Base-by-base conservation (phyloP, 2,113 vertebrate species). In the Limanda limanda region DNA sequence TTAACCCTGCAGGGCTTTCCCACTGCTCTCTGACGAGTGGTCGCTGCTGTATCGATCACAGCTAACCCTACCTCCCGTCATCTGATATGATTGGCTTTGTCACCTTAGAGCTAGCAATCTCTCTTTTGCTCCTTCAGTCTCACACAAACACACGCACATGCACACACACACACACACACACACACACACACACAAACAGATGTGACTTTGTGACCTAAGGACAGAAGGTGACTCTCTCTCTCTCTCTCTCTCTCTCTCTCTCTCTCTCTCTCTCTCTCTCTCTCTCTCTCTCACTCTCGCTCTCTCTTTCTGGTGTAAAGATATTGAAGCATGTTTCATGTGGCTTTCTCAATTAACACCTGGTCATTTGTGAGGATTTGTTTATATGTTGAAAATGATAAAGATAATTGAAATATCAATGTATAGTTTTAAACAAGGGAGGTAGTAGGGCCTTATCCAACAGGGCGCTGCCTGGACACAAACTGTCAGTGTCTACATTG, bases 71-170 rank as follows among this genome's bases (percentile, higher is more conserved):
- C 31, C 24, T 14, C 21, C 31, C 24, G 80, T 54, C 66, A 82
- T 70, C 67, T 68, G 68, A 86, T 78, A 78, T 37, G 62, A 86
- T 54, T 23, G 73, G 10, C 45, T 83, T 68, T 59, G 55, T 81
- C 58, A 71, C 56, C 78, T 79, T 76, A n/a, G 66, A 68, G 48
- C 35, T 48, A 63, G 60, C 54, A 68, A 3, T 55, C 60, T 48
- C 60, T 52, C 66, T 27, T 21, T 17, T n/a, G n/a, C 14, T 27
- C 27, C 3, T 8, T 37, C 7, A 9, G 7, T 7, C 35, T 37
- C 35, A 37, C 8, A 37, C 35, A 37, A 1, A 27, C n/a, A n/a
- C 25, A 27, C 25, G 4, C 25, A 27, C 25, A 27, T 3, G 4
- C 25, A 27, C 25, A 27, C 25, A 27, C 25, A 27, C 25, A 27